A percentile compares a stretch with the other conserved stretches of the same genome.
phyloP scores from a whole-genome alignment of 2,888 invertebrate species.

The Polietes domitor region DNA sequence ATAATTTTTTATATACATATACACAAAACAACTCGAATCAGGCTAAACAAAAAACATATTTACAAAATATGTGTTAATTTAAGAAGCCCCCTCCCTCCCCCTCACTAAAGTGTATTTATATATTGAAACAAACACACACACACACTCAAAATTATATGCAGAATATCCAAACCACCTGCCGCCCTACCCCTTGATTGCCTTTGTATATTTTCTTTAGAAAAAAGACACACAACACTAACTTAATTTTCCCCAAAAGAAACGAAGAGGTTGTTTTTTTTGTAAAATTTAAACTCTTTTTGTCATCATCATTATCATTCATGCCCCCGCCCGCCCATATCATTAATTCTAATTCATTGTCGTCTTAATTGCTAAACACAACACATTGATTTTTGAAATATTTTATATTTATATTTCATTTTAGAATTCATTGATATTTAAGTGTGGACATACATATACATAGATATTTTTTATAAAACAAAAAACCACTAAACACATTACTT shows the following conservation, averaged over 20 bases:
- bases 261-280: conserved; percentile 3
- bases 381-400: conserved; percentile 12
- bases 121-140: not conserved
- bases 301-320: conserved; percentile 11
- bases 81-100: conserved; percentile 13
- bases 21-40: conserved; percentile 69
- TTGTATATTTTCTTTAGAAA: conserved; percentile 6
- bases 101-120: not conserved
- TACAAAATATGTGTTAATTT: conserved; percentile 56
- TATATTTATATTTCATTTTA: conserved; percentile 1
- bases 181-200: not conserved
- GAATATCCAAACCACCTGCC: not conserved
- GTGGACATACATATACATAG: not conserved
- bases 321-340: not conserved
- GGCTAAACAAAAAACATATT: conserved; percentile 66
- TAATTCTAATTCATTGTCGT: not conserved
- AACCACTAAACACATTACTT: conserved; percentile 3
- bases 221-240: not conserved
- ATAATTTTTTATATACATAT: conserved; percentile 26
- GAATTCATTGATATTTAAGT: not conserved
- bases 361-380: not conserved
- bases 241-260: conserved; percentile 62
- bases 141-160: too few relatives aligned
- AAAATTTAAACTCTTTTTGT: conserved; percentile 55
- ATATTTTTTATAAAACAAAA: conserved; percentile 10